phyloP scores from a whole-genome alignment of 2,888 invertebrate species.

The Xylota segnis region DNA sequence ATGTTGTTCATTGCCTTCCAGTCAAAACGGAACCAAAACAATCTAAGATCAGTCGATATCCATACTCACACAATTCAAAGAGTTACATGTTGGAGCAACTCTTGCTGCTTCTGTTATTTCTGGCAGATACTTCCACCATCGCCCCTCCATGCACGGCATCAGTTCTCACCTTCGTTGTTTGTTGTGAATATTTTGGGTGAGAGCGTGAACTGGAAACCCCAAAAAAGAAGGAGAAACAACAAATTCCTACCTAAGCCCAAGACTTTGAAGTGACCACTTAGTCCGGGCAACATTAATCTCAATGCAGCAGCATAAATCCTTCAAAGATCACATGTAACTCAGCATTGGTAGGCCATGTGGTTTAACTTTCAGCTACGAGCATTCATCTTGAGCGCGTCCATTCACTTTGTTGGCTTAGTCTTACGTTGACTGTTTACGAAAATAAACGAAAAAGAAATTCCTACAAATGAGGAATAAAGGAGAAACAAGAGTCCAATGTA shows the following conservation, averaged over 20 bases:
- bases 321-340: slow-evolving; percentile 69
- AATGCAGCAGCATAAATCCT: slow-evolving; percentile 67
- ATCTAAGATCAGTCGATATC: slow-evolving; percentile 23
- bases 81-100: not conserved
- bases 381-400: slow-evolving; percentile 61
- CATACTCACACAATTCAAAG: slow-evolving; percentile 22
- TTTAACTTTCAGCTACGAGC: slow-evolving; percentile 61
- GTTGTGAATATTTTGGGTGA: slow-evolving; percentile 43
- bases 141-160: slow-evolving; percentile 26
- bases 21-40: slow-evolving; percentile 31
- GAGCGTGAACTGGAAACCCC: slow-evolving; percentile 53
- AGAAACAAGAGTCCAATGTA: slow-evolving; percentile 30
- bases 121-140: slow-evolving; percentile 8
- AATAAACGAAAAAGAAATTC: slow-evolving; percentile 16
- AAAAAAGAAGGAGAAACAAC: slow-evolving; percentile 9
- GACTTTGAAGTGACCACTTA: slow-evolving; percentile 68
- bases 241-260: slow-evolving; percentile 14
- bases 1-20: slow-evolving; percentile 33
- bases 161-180: slow-evolving; percentile 44
- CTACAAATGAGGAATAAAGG: slow-evolving; percentile 31
- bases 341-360: slow-evolving; percentile 59
- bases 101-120: slow-evolving; percentile 23
- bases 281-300: slow-evolving; percentile 56
- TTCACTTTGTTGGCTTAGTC: slow-evolving; percentile 57
- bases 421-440: slow-evolving; percentile 40